phyloP scores from a whole-genome alignment of 2,888 invertebrate genomes.

The Xylophagus ater region DNA sequence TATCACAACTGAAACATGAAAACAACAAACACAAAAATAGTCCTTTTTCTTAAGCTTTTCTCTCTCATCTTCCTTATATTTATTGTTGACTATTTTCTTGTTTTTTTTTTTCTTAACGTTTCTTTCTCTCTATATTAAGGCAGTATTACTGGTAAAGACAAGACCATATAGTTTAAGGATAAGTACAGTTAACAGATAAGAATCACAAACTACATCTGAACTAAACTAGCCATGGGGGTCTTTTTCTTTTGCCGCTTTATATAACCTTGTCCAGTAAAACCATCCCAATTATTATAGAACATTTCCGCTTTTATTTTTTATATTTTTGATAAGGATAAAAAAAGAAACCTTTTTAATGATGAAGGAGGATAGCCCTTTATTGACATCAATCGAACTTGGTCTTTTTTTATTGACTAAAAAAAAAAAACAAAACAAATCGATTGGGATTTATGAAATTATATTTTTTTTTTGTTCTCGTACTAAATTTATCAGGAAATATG shows the following conservation, averaged over 20 bases:
- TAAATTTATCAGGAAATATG: too few relatives aligned
- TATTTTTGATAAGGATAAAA: too few relatives aligned
- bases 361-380: neutral
- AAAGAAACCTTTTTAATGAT: conserved; percentile 4
- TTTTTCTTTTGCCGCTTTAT: too few relatives aligned
- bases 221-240: conserved; percentile 4
- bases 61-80: neutral
- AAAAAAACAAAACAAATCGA: conserved; percentile 10
- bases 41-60: neutral
- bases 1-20: neutral
- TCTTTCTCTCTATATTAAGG: conserved; percentile 5
- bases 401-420: too few relatives aligned
- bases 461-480: too few relatives aligned
- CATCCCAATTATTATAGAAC: too few relatives aligned
- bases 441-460: conserved; percentile 11
- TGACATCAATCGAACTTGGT: conserved; percentile 7
- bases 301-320: too few relatives aligned
- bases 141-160: neutral
- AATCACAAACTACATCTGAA: conserved; percentile 12
- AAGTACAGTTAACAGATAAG: conserved; percentile 8
- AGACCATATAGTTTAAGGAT: conserved; percentile 1
- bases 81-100: neutral
- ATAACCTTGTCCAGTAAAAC: too few relatives aligned
- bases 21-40: neutral
- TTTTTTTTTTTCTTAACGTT: conserved; percentile 4